Conservation (phyloP, 2,797 vertebrate genomes). For the Lithobates sylvaticus region DNA sequence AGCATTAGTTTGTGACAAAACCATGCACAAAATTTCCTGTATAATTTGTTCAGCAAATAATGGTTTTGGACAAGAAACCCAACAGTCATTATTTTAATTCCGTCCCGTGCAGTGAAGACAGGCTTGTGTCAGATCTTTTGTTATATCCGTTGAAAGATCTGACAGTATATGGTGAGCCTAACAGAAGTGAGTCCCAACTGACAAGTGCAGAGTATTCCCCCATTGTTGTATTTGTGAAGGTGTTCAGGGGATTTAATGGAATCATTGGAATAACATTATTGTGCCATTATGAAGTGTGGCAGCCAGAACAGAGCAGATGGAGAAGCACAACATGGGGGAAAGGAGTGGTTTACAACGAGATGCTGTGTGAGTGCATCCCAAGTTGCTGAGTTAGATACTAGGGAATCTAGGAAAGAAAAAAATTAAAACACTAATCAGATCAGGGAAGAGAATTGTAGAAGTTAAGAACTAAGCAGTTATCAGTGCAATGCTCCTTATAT, state of each 20-base stretch:
- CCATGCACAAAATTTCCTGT: background rate
- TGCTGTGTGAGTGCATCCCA: background rate
- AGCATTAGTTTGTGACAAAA: background rate
- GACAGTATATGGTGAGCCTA: background rate
- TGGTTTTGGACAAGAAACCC: background rate
- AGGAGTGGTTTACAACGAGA: slow-evolving; percentile 10
- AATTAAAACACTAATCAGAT: background rate
- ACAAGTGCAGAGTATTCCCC: background rate
- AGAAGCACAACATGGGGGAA: slow-evolving; percentile 13
- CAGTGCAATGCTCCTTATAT: background rate
- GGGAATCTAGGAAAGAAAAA: background rate
- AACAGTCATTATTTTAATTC: background rate
- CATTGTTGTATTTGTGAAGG: background rate
- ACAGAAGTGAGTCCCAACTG: background rate
- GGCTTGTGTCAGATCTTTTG: background rate
- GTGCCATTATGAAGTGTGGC: slow-evolving; percentile 12
- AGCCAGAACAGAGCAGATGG: slow-evolving; percentile 13
- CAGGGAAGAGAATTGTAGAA: background rate
- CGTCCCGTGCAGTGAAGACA: background rate
- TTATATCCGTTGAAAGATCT: background rate
- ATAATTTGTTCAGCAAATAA: background rate
- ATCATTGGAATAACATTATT: slow-evolving; percentile 16
- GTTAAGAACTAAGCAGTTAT: background rate
- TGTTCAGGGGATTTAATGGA: slow-evolving; percentile 7
- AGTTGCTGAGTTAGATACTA: background rate